Evolutionary conservation across 2,113 vertebrate genomes (phyloP), one percentile per base, ranked within the genome.

Genomic region (Toxotes jaculatrix): DNA sequence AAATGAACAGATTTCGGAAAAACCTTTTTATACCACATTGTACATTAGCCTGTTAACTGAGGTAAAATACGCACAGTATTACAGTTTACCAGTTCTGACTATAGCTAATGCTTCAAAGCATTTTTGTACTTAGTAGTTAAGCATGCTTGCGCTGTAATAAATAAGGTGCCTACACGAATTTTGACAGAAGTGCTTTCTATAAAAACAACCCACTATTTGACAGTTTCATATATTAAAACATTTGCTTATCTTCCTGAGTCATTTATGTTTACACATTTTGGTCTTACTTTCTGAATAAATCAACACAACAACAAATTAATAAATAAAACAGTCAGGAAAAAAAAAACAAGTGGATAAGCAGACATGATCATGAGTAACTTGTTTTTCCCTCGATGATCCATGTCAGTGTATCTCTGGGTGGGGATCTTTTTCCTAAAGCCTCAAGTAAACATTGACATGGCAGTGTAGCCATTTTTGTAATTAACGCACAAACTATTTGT

Each of bases 191-290:
- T 49, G 8, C 49, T 79, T 74, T 62, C 57, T 71, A 55, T 65
- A 77, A 68, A 85, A 87, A 55, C 47, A 74, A 60, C 42, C 62
- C 16, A 59, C 60, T 23, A 45, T 59, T 80, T 62, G 51, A 84
- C 83, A 71, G 31, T 79, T 85, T 83, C 16, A 88, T 87, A 79
- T 88, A 90, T 82, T 84, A 85, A 81, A 85, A 88, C 68, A 76
- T 83, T 49, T 86, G 42, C 67, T 77, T 55, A 38, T 80, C 81
- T 93, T 94, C 93, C 93, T 94, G 93, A 94, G 93, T 91, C 83
- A 80, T 86, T 62, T 67, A 45, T 38, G 36, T 77, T 69, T 47
- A 66, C 38, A 91, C 79, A 88, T 81, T 91, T 90, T 89, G 90
- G 85, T 91, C 75, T 82, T 77, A 66, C 63, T 56, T 63, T 74